Base-by-base conservation (phyloP, 2,888 invertebrate species). In the Rhaphigaster nebulosa region DNA sequence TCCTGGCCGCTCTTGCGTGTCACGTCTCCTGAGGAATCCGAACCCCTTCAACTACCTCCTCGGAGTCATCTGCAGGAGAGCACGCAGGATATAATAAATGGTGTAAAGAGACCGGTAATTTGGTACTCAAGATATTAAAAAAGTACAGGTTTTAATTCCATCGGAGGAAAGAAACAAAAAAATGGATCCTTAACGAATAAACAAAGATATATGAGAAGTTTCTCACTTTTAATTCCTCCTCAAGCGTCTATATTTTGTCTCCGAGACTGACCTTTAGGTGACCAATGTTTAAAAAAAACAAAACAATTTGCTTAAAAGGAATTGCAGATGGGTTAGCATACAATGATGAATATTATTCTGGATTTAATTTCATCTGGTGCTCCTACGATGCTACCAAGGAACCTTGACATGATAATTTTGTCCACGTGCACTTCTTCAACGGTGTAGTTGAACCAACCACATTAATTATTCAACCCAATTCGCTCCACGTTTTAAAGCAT, bases 1-100 rank as follows among this genome's bases (percentile, higher is more conserved):
- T 70, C 34, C 18, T 18, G 70, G 70, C 34, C 70, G 70, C 34
- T 70, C 70, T 34, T 70, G 70, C 70, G 70, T 70, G 70, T 70
- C 70, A 70, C 70, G 70, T 70, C 70, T 34, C 70, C 4, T 15
- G 34, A 70, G 70, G 70, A 70, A 70, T 70, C 29, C 34, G 6
- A 70, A 70, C 70, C 70, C 56, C 70, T 70, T 29, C 29, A 29
- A 65, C 65, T 34, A 18, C 70, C 70, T 65, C 29, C n/a, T 29
- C 60, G 70, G 18, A 70, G 34, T 70, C 34, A n/a, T n/a, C n/a
- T n/a, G n/a, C 60, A 1, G 60, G 18, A 34, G 70, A 70, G 70
- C 29, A 29, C 15, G 34, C 34, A 23, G 34, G 34, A 4, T 18
- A 70, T 34, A n/a, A n/a, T n/a, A 34, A 34, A 0, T 18, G 29